A percentile compares a stretch with the other conserved stretches of the same genome.
Conservation (phyloP, 2,113 vertebrate species). For the Heloderma charlesbogerti region DNA sequence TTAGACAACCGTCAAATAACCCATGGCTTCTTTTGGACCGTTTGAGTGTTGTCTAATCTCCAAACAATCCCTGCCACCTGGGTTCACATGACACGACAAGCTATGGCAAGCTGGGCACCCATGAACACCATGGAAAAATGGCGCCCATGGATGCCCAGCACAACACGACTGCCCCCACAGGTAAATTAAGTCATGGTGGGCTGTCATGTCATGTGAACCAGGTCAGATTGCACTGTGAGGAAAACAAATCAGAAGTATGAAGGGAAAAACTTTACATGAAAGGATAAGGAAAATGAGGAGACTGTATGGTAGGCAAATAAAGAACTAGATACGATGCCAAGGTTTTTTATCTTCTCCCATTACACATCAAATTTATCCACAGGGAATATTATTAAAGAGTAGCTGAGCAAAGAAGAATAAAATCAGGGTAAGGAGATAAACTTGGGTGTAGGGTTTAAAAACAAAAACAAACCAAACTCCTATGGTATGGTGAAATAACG, state of each 20-base stretch:
- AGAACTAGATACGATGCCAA: not conserved
- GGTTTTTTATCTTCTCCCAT: not conserved
- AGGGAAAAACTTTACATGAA: not conserved
- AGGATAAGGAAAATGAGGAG: not conserved
- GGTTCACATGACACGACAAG: no score
- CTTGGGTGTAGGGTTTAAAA: not conserved
- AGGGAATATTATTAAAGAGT: not conserved
- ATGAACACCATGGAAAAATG: no score
- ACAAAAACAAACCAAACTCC: not conserved
- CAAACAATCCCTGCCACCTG: no score
- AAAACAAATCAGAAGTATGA: not conserved
- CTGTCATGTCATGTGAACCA: not conserved
- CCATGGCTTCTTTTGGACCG: no score
- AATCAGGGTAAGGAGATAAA: not conserved
- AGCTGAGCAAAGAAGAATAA: not conserved
- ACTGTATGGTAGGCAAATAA: not conserved
- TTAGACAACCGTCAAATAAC: no score
- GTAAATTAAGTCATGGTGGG: no score
- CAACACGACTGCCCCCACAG: no score
- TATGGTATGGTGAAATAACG: not conserved
- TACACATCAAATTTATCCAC: not conserved
- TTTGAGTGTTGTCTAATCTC: no score
- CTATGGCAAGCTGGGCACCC: no score
- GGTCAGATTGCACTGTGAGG: no score
- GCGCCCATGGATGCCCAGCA: no score